phyloP scores from a whole-genome alignment of 1,140 invertebrate species.

The Drosophila pruinosa region DNA sequence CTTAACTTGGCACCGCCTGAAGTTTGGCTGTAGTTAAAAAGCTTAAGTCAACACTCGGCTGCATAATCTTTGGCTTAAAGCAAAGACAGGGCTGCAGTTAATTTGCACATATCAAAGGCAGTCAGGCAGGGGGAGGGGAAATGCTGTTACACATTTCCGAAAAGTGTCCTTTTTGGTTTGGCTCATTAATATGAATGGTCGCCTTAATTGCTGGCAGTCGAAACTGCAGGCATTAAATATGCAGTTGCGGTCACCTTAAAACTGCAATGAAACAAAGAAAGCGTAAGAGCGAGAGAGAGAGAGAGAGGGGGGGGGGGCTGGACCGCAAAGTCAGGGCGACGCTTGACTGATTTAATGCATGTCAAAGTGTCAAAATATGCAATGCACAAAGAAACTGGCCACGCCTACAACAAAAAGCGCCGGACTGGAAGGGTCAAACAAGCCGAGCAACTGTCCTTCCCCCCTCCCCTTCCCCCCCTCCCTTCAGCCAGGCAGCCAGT shows the following conservation, averaged over 20 bases:
- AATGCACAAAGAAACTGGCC: constrained; percentile 60
- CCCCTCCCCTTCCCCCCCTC: not conserved
- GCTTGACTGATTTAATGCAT: constrained; percentile 78
- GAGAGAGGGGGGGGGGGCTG: not conserved
- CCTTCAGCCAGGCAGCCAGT: too few species aligned
- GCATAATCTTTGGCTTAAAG: too few species aligned
- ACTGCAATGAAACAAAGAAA: not conserved
- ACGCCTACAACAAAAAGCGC: constrained; percentile 1
- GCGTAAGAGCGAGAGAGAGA: not conserved
- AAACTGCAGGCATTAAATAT: constrained; percentile 45
- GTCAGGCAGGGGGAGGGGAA: not conserved
- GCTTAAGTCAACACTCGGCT: too few species aligned
- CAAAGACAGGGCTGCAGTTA: not conserved
- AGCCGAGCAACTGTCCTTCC: not conserved
- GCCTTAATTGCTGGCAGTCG: constrained; percentile 30
- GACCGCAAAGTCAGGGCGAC: constrained; percentile 49
- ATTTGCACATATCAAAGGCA: not conserved
- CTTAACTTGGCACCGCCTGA: too few species aligned
- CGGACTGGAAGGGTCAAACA: not conserved
- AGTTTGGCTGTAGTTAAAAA: too few species aligned
- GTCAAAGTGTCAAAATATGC: constrained; percentile 77
- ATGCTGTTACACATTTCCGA: not conserved
- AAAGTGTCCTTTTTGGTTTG: not conserved
- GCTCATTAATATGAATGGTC: constrained; percentile 45
- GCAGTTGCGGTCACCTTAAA: constrained; percentile 32